Evolutionary conservation across 2,797 vertebrate genomes (phyloP), one percentile per base, ranked within the genome.

Genomic region (Chelidonichthys spinosus): DNA sequence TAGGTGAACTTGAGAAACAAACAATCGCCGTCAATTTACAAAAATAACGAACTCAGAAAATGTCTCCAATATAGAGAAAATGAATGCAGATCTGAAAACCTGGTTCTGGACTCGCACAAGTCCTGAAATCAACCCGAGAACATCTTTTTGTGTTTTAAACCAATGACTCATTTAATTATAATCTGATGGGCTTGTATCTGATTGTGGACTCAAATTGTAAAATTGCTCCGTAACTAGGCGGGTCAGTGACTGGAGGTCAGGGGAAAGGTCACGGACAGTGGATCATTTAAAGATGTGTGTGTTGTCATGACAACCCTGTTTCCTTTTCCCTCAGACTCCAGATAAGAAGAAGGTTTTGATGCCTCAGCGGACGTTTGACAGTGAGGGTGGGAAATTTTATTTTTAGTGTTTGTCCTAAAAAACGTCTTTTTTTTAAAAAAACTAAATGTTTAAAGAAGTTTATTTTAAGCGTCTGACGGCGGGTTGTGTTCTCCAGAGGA

Each of bases 291-390:
- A 39, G 33, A 55, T 64, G 14, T 50, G 44, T 64, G 32, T 8
- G 40, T 18, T 7, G 9, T 68, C 6, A 35, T 74, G 15, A 40
- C 4, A 56, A 53, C 9, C 50, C 2, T 66, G 3, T 3, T 69
- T 17, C 2, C 2, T 67, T 66, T 5, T 56, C n/a, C 81, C 89
- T 11, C 81, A 94, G 94, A 93, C 54, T 84, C 84, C 62, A 75
- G 91, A 86, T 67, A 95, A 95, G 94, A 97, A 94, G 91, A 97
- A 95, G 85, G 83, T 92, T 70, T 89, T 97, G 90, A 95, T 90
- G 83, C 90, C 77, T 83, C 97, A 98, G 90, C 94, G 94, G 73
- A 97, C 97, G 0, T 99, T 99, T 74, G 97, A 98, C 92, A 96
- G 96, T 36, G 96, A 98, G 93, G 98, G 98, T 99, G 94, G 96